Evolutionary conservation across 2,113 vertebrate species (phyloP), one percentile per base, ranked within the genome.

Genomic region (Esox niger): DNA sequence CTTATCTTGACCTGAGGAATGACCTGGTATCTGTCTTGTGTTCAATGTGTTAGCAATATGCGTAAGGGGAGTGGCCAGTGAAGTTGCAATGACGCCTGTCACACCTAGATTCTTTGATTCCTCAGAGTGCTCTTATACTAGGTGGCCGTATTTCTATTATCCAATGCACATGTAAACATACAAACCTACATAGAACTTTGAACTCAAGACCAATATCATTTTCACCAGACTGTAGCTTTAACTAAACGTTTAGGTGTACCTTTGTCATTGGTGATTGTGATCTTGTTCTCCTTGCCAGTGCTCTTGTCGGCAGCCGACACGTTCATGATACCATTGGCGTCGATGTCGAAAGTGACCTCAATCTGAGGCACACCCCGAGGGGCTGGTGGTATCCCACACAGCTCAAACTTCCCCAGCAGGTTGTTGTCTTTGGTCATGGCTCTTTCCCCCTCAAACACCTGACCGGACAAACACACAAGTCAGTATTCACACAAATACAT

Each of bases 211-310:
- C n/a, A n/a, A n/a, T n/a, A n/a, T n/a, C n/a, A n/a, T n/a, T n/a
- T n/a, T n/a, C n/a, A n/a, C n/a, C n/a, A n/a, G n/a, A n/a, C n/a
- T n/a, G n/a, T n/a, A n/a, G n/a, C 5, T 47, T 4, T 23, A 25
- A 8, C 23, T 27, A 4, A 6, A 13, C 20, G 0, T 31, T 27
- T 30, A 43, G 2, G 23, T 31, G 73, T 82, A 94, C 94, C 93
- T 84, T 97, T 97, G 76, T 97, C 95, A 0, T 97, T 95, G 0
- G 95, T 96, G 70, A 98, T 96, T 0, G 95, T 97, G 66, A 98
- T 98, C 85, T 98, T 98, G 76, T 89, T 92, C 75, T 91, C 89
- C 68, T 89, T 91, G 29, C 90, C 91, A 0, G 91, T 91, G 81
- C 79, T 89, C 75, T 87, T 92, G 74, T 93, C 91, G 0, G 60